phyloP scores from a whole-genome alignment of 2,888 invertebrate genomes.

The Noctua comes region DNA sequence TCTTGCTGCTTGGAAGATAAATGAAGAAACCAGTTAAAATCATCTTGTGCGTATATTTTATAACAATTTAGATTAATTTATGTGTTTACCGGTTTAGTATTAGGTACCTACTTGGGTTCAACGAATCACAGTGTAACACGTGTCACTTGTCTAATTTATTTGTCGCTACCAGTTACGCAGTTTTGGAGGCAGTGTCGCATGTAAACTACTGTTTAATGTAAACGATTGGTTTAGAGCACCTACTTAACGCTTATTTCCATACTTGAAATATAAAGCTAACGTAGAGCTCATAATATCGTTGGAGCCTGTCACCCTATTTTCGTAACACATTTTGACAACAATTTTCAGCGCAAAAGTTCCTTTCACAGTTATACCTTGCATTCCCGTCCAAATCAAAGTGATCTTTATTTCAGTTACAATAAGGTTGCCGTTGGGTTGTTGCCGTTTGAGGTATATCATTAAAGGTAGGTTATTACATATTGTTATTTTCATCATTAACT shows the following conservation, averaged over 20 bases:
- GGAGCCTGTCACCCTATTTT: not conserved
- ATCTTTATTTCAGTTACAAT: not conserved
- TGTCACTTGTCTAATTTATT: constrained; percentile 37
- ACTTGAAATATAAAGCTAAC: constrained; percentile 11
- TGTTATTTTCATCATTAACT: not conserved
- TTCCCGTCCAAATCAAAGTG: not conserved
- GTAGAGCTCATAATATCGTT: constrained; percentile 1
- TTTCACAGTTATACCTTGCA: not conserved
- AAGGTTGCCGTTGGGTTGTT: not conserved
- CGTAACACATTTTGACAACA: not conserved
- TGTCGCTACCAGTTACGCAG: constrained; percentile 20
- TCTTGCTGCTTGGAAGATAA: not conserved
- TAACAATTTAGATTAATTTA: not conserved
- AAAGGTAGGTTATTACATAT: not conserved
- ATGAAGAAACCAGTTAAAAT: not conserved
- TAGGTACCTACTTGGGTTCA: constrained; percentile 8
- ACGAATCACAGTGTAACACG: not conserved
- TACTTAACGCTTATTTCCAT: constrained; percentile 21
- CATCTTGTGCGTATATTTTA: not conserved
- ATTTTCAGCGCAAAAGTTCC: not conserved
- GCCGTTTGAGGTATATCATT: not conserved
- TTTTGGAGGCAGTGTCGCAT: constrained; percentile 25
- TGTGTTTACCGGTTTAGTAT: not conserved
- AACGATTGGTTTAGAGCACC: constrained; percentile 2
- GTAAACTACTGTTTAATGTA: constrained; percentile 28